phyloP scores from a whole-genome alignment of 2,113 vertebrate genomes.

The Rhabdomys dilectus region DNA sequence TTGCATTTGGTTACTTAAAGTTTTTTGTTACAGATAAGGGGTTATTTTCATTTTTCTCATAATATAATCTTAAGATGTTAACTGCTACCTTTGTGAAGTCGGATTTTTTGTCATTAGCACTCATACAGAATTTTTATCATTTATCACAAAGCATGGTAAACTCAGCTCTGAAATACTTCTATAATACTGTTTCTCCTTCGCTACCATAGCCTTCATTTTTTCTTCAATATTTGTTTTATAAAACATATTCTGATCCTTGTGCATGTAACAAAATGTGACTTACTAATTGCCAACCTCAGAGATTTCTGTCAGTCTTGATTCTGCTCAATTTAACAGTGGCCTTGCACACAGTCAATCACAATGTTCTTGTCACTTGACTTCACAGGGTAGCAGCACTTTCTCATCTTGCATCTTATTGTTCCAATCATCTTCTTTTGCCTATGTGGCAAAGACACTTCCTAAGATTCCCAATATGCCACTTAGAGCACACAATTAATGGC shows the following conservation, averaged over 20 bases:
- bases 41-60: not conserved
- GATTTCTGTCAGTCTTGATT: conserved; percentile 73
- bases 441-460: conserved; percentile 35
- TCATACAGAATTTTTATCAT: not conserved
- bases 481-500: conserved; percentile 40
- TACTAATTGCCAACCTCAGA: conserved; percentile 15
- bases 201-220: not conserved
- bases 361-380: conserved; percentile 44
- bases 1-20: not conserved
- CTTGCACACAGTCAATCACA: conserved; percentile 66
- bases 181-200: not conserved
- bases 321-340: conserved; percentile 66
- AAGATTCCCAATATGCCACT: conserved; percentile 43
- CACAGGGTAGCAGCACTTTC: conserved; percentile 39
- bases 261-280: conserved; percentile 67
- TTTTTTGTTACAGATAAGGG: not conserved
- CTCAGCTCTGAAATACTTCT: not conserved
- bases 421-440: conserved; percentile 43
- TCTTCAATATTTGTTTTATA: conserved; percentile 49
- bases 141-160: not conserved
- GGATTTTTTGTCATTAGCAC: not conserved
- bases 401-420: conserved; percentile 65
- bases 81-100: not conserved
- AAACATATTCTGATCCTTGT: conserved; percentile 56
- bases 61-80: not conserved